These are phyloP conservation scores for Alsophila aescularia DNA, from an alignment of 2,888 invertebrate genomes.

Conservation along the genomic window DNA sequence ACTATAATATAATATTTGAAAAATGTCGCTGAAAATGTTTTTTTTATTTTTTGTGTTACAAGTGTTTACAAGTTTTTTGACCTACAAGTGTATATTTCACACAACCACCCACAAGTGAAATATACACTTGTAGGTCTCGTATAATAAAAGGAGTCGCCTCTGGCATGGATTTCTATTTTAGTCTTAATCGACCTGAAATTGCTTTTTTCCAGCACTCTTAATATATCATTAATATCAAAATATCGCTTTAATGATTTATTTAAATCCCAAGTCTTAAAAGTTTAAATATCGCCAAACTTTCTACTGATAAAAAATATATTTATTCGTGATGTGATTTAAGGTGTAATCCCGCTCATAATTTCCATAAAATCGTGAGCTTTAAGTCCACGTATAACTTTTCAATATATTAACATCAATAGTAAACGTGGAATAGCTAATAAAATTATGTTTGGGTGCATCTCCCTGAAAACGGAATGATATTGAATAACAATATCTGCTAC, in stretches of 20 bases:
- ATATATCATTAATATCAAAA: background rate
- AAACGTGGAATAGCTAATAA: conserved; percentile 37
- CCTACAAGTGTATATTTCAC: no score
- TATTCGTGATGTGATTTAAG: conserved; percentile 35
- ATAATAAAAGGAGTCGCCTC: no score
- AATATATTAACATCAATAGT: conserved; percentile 49
- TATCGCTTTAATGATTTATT: background rate
- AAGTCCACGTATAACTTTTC: conserved; percentile 42
- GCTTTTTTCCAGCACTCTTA: no score
- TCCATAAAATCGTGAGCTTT: conserved; percentile 52
- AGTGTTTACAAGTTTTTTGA: no score
- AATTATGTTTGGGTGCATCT: conserved; percentile 59
- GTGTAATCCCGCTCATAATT: conserved; percentile 39
- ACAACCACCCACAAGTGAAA: no score
- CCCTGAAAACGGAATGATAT: conserved; percentile 63
- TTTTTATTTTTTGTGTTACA: no score
- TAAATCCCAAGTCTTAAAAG: conserved; percentile 2
- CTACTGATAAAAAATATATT: conserved; percentile 16
- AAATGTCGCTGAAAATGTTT: no score
- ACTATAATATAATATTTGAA: no score
- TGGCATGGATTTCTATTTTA: no score
- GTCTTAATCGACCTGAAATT: no score
- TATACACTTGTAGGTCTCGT: no score
- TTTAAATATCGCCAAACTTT: conserved; percentile 16
- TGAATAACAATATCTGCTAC: conserved; percentile 69